Percentiles rank a stretch among this genome's conserved stretches.
Conservation (phyloP, 2,888 invertebrate genomes). For the Acronicta aceris region DNA sequence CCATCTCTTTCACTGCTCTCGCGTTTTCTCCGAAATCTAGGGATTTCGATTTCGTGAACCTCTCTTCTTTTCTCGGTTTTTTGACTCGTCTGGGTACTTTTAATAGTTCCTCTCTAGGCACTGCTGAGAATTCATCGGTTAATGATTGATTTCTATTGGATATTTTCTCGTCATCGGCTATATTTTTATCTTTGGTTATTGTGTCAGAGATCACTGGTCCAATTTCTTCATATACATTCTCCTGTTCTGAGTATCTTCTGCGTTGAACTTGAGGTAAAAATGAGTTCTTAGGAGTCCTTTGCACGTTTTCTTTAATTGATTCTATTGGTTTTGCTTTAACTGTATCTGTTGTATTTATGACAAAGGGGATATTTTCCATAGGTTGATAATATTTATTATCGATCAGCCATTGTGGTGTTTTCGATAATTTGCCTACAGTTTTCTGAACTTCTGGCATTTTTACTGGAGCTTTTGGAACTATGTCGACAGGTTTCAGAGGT, state of each 20-base stretch:
- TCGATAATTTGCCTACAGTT: conserved; percentile 70
- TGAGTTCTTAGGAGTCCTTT: conserved; percentile 54
- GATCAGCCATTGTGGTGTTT: conserved; percentile 76
- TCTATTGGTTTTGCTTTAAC: conserved; percentile 47
- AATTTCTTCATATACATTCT: conserved; percentile 85
- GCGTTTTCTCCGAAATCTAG: conserved; percentile 35
- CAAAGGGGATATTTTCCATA: conserved; percentile 77
- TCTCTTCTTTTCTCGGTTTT: conserved; percentile 72
- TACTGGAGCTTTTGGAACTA: conserved; percentile 13
- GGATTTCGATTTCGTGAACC: conserved; percentile 45
- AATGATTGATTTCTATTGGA: conserved; percentile 65
- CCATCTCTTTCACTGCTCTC: conserved; percentile 65
- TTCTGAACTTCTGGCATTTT: conserved; percentile 55
- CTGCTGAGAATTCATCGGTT: conserved; percentile 68
- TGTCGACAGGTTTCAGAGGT: conserved; percentile 15
- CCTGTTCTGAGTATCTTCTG: conserved; percentile 70
- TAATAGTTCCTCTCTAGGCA: conserved; percentile 79
- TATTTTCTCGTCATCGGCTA: conserved; percentile 84
- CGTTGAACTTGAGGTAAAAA: conserved; percentile 53
- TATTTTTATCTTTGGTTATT: conserved; percentile 66
- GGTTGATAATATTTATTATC: conserved; percentile 84
- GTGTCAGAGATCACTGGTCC: conserved; percentile 62
- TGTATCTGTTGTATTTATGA: conserved; percentile 69
- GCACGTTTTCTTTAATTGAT: conserved; percentile 43
- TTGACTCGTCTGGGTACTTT: conserved; percentile 82